Evolutionary conservation across 2,797 vertebrate genomes (phyloP), one percentile per base, ranked within the genome.

Genomic region (Novumbra hubbsi): DNA sequence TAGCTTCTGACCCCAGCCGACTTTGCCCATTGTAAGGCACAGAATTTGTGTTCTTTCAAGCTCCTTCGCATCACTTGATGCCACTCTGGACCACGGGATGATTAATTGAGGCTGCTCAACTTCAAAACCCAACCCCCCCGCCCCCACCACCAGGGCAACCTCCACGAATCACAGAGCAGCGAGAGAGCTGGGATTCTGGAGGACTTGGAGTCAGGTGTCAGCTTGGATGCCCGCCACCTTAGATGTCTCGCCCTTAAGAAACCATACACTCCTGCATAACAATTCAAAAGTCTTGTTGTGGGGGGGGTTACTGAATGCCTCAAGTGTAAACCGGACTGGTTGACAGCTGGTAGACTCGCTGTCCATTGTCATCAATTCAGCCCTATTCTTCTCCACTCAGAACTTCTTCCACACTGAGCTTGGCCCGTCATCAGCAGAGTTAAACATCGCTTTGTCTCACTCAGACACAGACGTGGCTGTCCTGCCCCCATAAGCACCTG

Each of bases 221-320:
- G 41, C 41, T 45, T 2, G 41, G 41, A 12, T 45, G 1, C 11
- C 7, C 19, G 12, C 32, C 32, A 24, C 24, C 15, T 19, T 32
- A 2, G 17, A 16, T 79, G 57, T 84, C 49, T 81, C 74, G 78
- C 84, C 74, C 69, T 74, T 74, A 55, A 81, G 48, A 81, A 77
- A 73, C 72, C 0, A 24, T 73, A 73, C 71, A 1, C 68, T 71
- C 71, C 92, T 85, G 81, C 69, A 75, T 85, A 90, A 75, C 17
- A 4, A 7, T 0, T 87, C 81, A 87, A 69, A 81, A 86, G 90
- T 90, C 12, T 14, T 12, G 41, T 6, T 45, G 9, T 45, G 41
- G 41, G 41, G 41, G 9, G 41, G 9, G 41, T 3, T 84, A 81
- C 80, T n/a, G n/a, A n/a, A 81, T 73, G 70, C 48, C 72, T 75